Evolutionary conservation across 1,140 invertebrate genomes (phyloP), one percentile per base, ranked within the genome.

Genomic region (Paralvinella palmiformis): DNA sequence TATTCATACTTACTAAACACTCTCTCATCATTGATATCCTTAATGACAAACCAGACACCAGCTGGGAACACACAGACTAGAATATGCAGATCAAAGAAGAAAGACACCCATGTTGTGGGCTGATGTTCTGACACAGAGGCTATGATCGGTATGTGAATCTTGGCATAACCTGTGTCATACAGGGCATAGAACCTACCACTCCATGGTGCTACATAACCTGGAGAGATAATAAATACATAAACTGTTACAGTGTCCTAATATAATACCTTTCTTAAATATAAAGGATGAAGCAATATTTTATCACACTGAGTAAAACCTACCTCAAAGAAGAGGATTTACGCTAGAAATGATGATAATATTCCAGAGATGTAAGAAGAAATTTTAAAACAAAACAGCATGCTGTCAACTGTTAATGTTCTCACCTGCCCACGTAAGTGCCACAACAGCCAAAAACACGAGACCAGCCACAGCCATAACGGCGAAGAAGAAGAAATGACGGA

Each of bases 141-240:
- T 73, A 99, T 99, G 74, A 99, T 99, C 0, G 97, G 97, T 77
- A 99, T 99, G 80, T 99, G 96, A 75, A 99, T 96, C 83, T 99
- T 99, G 2, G 97, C 97, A 82, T 99, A 99, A 7, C 93, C 95
- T 3, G 96, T 99, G 79, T 99, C 97, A 96, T 96, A 99, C 17
- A 99, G 82, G 0, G 96, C 99, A 79, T 99, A 99, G 82, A 99
- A 99, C 72, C 96, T 86, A 74, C 97, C 97, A 83, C 94, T 97
- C 96, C 96, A 99, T 31, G 97, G 97, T 17, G 96, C 96, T 75
- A 99, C 91, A 56, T 73, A 74, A 61, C 78, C 78, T 81, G 69
- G 15, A 68, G 63, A 45, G 41, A 64, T 53, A 57, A 45, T 57
- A 24, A 64, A 58, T 33, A n/a, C n/a, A n/a, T n/a, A n/a, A n/a